Conservation (phyloP, 1,140 invertebrate species). For the Zaprionus capensis region DNA sequence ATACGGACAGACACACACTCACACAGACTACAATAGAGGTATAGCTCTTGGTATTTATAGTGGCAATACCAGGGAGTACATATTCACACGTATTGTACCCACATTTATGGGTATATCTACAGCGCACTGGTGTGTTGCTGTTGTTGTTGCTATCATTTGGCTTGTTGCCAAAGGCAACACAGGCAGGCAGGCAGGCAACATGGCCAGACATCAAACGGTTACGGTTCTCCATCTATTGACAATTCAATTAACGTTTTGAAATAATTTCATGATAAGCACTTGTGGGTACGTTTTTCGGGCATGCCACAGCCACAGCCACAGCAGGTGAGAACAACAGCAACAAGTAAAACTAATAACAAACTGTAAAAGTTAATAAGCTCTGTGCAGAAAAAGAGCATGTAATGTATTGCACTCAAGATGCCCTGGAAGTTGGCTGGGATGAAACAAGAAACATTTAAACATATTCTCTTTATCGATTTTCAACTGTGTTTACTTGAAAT, state of each 20-base stretch:
- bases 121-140: slow-evolving; percentile 14
- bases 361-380: slow-evolving; percentile 48
- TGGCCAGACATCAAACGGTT: slow-evolving; percentile 45
- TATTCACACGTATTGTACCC: slow-evolving; percentile 16
- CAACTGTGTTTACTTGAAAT: too few relatives aligned
- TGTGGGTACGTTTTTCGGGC: slow-evolving; percentile 40
- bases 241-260: slow-evolving; percentile 81
- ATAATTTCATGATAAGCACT: slow-evolving; percentile 72
- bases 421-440: not conserved
- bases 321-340: slow-evolving; percentile 11
- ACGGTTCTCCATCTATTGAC: slow-evolving; percentile 69
- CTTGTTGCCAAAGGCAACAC: slow-evolving; percentile 40
- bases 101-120: slow-evolving; percentile 52
- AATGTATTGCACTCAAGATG: not conserved
- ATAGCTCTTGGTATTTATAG: slow-evolving; percentile 70
- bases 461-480: too few relatives aligned
- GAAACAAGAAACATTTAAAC: too few relatives aligned
- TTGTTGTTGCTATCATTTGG: slow-evolving; percentile 53
- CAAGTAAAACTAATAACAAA: slow-evolving; percentile 57
- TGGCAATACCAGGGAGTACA: slow-evolving; percentile 65
- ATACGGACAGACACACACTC: slow-evolving; percentile 8
- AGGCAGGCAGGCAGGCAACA: slow-evolving; percentile 22
- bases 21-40: slow-evolving; percentile 22
- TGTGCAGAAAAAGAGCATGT: not conserved
- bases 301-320: slow-evolving; percentile 24